Evolutionary conservation across 2,888 invertebrate species (phyloP).

Genomic region (Tholera decimalis): DNA sequence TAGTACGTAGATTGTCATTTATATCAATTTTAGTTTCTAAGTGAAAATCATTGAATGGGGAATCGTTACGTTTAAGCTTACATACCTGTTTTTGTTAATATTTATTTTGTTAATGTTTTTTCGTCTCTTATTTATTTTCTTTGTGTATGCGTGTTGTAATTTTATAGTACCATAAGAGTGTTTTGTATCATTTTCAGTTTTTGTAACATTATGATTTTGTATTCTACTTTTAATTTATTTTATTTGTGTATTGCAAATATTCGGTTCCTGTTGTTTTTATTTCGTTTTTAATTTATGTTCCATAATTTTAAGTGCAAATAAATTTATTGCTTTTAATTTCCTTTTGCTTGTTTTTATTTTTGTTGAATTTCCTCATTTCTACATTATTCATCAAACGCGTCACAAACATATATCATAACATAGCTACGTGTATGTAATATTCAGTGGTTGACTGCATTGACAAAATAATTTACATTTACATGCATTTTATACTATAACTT

Average conservation of each 20-base stretch:
- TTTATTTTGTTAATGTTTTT: conserved; percentile 88
- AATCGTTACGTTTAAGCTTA: conserved; percentile 91
- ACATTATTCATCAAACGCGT: neutral
- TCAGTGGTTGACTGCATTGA: no score
- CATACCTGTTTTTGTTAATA: conserved; percentile 85
- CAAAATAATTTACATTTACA: no score
- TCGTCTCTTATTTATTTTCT: conserved; percentile 77
- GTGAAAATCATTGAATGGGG: conserved; percentile 81
- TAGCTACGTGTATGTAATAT: no score
- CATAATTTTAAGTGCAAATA: conserved; percentile 86
- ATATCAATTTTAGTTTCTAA: conserved; percentile 63
- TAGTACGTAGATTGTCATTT: conserved; percentile 46
- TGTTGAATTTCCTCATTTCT: conserved; percentile 28
- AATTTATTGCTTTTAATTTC: conserved; percentile 88
- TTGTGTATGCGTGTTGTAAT: conserved; percentile 83
- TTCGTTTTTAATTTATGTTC: conserved; percentile 89
- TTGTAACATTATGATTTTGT: conserved; percentile 69
- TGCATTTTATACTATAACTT: no score
- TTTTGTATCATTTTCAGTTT: conserved; percentile 77
- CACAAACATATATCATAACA: no score
- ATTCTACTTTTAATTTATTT: conserved; percentile 71
- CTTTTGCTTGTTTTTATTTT: conserved; percentile 76
- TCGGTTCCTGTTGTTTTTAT: conserved; percentile 91
- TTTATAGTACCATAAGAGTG: conserved; percentile 66
- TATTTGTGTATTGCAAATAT: conserved; percentile 70